Evolutionary conservation across 2,797 vertebrate genomes (phyloP).

Genomic region (Coilia nasus): DNA sequence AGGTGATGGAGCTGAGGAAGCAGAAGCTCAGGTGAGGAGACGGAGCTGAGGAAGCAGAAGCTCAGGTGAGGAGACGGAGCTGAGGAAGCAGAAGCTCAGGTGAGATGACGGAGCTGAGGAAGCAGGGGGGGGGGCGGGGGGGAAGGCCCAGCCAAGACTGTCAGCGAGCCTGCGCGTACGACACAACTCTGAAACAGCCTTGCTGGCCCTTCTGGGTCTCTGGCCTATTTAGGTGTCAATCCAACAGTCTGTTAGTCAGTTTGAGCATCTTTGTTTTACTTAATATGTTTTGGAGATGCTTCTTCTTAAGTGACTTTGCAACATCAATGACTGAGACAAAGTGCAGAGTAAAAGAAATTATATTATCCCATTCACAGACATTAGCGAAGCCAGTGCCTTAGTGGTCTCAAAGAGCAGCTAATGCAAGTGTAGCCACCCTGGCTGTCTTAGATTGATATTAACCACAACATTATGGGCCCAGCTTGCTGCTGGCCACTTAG

Average conservation of each 20-base stretch:
- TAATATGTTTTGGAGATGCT: neutral
- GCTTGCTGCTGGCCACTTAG: neutral
- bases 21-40: too few relatives aligned
- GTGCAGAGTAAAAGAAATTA: neutral
- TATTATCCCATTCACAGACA: neutral
- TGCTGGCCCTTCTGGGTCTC: neutral
- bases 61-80: conserved; percentile 78
- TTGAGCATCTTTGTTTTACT: neutral
- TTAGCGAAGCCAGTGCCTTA: neutral
- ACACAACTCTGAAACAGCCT: neutral
- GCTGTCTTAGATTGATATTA: neutral
- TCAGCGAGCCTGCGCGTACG: too few relatives aligned
- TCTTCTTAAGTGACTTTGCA: neutral
- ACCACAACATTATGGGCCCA: neutral
- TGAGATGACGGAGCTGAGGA: conserved; percentile 53
- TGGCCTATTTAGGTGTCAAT: too few relatives aligned
- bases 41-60: too few relatives aligned
- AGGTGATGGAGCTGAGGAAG: too few relatives aligned
- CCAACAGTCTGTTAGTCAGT: too few relatives aligned
- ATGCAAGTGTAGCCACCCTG: neutral
- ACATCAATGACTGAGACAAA: neutral
- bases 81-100: conserved; percentile 92
- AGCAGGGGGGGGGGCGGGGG: too few relatives aligned
- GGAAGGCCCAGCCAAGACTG: too few relatives aligned
- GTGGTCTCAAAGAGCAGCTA: neutral